Evolutionary conservation across 2,888 invertebrate genomes (phyloP), one percentile per base, ranked within the genome.

Genomic region (Drosophila niveifrons): DNA sequence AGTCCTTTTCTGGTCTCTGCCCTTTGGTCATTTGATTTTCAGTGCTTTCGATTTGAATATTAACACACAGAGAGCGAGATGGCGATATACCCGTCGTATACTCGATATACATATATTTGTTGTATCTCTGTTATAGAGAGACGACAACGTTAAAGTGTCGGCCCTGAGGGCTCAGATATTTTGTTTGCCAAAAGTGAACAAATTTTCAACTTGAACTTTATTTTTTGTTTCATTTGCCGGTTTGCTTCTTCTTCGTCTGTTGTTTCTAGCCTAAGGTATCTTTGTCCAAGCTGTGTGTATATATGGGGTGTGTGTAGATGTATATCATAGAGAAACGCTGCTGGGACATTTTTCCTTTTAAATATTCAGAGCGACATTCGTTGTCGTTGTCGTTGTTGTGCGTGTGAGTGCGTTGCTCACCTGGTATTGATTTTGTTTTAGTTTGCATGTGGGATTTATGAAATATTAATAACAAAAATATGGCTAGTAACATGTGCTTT

Each of bases 341-440:
- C 39, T 55, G 61, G 51, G 51, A 66, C 58, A 66, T 28, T 52
- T 70, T 55, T 66, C 66, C 51, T 51, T 70, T 75, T 62, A 69
- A 74, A 72, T 77, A 68, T 84, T 70, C 70, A 72, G 36, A 57
- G 58, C 13, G 55, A 46, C 34, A 39, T 41, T 58, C 39, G 39
- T 41, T 13, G 39, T 15, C 0, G 36, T 36, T 36, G 28, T 47
- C n/a, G 47, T 29, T 48, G 28, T 47, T 29, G 31, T 39, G 39
- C 17, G 39, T 58, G 13, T 34, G 39, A 41, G 65, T 52, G 57
- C 46, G 15, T 56, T 53, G 43, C 34, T 46, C 43, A 82, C 70
- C 85, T 75, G 79, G 59, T 85, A 85, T 85, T 88, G 85, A 85
- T 85, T 85, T 85, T 85, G 69, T 57, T 79, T 43, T 75, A 67